These are phyloP conservation scores for Cephus pygmeus DNA, from an alignment of 2,888 invertebrate genomes.

Conservation along the genomic window DNA sequence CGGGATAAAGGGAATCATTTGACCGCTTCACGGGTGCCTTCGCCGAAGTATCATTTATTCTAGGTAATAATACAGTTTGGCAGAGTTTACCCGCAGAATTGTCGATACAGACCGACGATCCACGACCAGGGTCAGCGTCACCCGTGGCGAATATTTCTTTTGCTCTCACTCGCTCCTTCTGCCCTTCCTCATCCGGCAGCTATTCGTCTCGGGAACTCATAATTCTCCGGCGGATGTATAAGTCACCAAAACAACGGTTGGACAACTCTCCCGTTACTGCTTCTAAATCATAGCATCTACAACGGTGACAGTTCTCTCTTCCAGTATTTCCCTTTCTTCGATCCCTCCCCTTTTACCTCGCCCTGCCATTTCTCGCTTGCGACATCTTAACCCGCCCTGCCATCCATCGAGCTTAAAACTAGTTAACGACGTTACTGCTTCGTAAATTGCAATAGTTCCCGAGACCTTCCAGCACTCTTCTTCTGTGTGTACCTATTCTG, in stretches of 20 bases:
- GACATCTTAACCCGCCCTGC: constrained; percentile 35
- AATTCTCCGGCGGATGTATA: constrained; percentile 32
- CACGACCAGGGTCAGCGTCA: not conserved
- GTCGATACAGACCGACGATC: not conserved
- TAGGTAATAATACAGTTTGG: not conserved
- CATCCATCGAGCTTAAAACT: constrained; percentile 60
- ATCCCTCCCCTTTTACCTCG: not conserved
- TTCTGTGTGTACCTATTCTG: not conserved
- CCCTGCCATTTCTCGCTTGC: constrained; percentile 10
- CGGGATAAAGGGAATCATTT: not conserved
- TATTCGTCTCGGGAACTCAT: constrained; percentile 31
- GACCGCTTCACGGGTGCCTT: not conserved
- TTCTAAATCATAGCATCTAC: constrained; percentile 40
- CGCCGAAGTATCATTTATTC: not conserved
- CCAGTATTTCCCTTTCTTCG: not conserved
- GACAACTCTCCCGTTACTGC: constrained; percentile 30
- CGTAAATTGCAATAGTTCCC: constrained; percentile 54
- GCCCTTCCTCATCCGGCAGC: constrained; percentile 34
- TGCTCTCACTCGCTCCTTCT: constrained; percentile 29
- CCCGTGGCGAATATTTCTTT: constrained; percentile 19
- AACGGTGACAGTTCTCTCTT: constrained; percentile 21
- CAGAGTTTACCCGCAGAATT: not conserved
- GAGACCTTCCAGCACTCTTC: not conserved
- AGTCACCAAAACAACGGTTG: constrained; percentile 37
- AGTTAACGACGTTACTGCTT: constrained; percentile 53